Percentiles rank a stretch among this genome's conserved stretches.
phyloP scores from a whole-genome alignment of 2,797 vertebrate species.

The Aulostomus chinensis region DNA sequence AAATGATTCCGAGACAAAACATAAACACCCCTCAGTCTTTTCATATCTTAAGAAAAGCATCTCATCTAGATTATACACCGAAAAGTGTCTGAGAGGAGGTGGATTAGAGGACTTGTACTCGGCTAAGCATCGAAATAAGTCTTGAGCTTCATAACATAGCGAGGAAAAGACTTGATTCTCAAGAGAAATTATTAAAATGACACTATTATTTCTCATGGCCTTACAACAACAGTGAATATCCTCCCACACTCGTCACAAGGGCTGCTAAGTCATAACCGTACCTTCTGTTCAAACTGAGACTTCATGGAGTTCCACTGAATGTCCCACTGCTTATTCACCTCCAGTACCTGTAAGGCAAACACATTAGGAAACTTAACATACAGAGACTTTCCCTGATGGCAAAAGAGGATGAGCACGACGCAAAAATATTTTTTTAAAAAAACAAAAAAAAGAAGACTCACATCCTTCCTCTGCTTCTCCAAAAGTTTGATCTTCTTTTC shows the following conservation, averaged over 20 bases:
- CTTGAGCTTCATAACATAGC: too few relatives aligned
- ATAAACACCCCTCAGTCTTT: too few relatives aligned
- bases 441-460: conserved; percentile 69
- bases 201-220: too few relatives aligned
- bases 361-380: conserved; percentile 48
- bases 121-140: too few relatives aligned
- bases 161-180: too few relatives aligned
- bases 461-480: conserved; percentile 97
- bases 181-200: too few relatives aligned
- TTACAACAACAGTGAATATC: too few relatives aligned
- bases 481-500: conserved; percentile 98
- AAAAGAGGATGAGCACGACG: conserved; percentile 54
- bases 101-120: too few relatives aligned
- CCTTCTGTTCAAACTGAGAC: conserved; percentile 98
- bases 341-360: conserved; percentile 85
- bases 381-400: conserved; percentile 62
- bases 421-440: conserved; percentile 2
- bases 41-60: too few relatives aligned
- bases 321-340: conserved; percentile 99
- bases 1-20: too few relatives aligned
- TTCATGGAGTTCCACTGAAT: conserved; percentile 98
- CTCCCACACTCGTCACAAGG: conserved; percentile 50
- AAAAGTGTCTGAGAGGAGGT: too few relatives aligned
- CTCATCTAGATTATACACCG: too few relatives aligned
- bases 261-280: conserved; percentile 72